A percentile compares a stretch with the other conserved stretches of the same genome.
phyloP scores from a whole-genome alignment of 2,113 vertebrate genomes.

The Morone saxatilis region DNA sequence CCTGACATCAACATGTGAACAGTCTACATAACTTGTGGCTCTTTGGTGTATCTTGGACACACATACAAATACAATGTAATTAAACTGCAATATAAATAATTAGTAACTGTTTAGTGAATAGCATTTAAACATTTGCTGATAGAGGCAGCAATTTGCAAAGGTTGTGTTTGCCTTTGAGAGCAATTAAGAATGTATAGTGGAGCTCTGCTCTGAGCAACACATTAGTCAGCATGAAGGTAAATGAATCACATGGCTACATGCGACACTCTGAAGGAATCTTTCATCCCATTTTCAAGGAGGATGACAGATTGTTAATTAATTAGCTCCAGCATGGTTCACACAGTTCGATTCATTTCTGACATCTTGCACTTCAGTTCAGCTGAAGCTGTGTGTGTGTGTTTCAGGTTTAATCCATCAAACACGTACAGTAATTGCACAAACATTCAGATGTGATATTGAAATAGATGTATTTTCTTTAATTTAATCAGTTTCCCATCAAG shows the following conservation, averaged over 20 bases:
- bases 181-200: constrained; percentile 65
- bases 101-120: background rate
- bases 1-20: background rate
- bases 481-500: constrained; percentile 31
- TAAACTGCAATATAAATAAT: constrained; percentile 27
- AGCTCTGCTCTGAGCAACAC: constrained; percentile 27
- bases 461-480: constrained; percentile 21
- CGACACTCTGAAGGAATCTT: constrained; percentile 43
- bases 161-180: constrained; percentile 58
- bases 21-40: background rate
- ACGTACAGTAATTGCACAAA: background rate
- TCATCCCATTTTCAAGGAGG: constrained; percentile 42
- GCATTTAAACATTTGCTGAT: constrained; percentile 31
- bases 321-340: constrained; percentile 41
- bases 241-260: constrained; percentile 51
- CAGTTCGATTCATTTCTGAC: constrained; percentile 27
- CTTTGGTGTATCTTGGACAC: background rate
- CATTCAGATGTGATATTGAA: constrained; percentile 29
- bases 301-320: constrained; percentile 59
- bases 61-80: constrained; percentile 10
- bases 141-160: constrained; percentile 44
- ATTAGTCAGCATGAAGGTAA: constrained; percentile 54
- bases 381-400: constrained; percentile 8
- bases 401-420: constrained; percentile 25
- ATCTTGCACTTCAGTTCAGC: constrained; percentile 23